Evolutionary conservation across 2,797 vertebrate species (phyloP), one percentile per base, ranked within the genome.

Genomic region (Ctenosaura bakeri): DNA sequence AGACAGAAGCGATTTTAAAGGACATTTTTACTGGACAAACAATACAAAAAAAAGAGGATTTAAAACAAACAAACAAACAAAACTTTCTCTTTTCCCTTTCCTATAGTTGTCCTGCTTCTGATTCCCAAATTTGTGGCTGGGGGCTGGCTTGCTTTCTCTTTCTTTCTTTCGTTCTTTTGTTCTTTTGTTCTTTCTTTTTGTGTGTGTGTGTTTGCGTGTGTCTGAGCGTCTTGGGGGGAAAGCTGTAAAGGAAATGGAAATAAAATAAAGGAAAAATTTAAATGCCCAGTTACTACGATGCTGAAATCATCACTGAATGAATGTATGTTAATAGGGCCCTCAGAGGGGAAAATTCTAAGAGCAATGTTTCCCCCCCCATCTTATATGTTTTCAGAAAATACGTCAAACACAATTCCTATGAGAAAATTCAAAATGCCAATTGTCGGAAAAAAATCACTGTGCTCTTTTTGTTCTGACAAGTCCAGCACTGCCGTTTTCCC

Each of bases 351-450:
- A 52, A 22, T 74, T 82, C 32, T 62, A 35, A 82, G 35, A 6
- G 6, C 77, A 64, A 22, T 64, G 26, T 22, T 50, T 74, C 35
- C 22, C 22, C 54, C 14, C 32, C 8, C 18, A 74, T 2, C 29
- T 62, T 35, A 0, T 29, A 22, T 78, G 3, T 76, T 89, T 89
- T 35, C 16, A 54, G 64, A 78, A 89, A 86, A 90, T 54, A 56
- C 29, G n/a, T 54, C 4, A 62, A 83, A n/a, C 46, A 64, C n/a
- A 82, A 64, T n/a, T 54, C 52, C 0, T 66, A 38, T 82, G 56
- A 79, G 38, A 24, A 77, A 87, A 74, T 38, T 83, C 10, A 83
- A 90, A 66, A 66, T 29, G 13, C 20, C 12, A 22, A 7, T 54
- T 66, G 29, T 54, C 50, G 20, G 76, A 13, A 73, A 54, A 12